Conservation (phyloP, 64 coral and sea anemone species). For the Pachyseris speciosa region DNA sequence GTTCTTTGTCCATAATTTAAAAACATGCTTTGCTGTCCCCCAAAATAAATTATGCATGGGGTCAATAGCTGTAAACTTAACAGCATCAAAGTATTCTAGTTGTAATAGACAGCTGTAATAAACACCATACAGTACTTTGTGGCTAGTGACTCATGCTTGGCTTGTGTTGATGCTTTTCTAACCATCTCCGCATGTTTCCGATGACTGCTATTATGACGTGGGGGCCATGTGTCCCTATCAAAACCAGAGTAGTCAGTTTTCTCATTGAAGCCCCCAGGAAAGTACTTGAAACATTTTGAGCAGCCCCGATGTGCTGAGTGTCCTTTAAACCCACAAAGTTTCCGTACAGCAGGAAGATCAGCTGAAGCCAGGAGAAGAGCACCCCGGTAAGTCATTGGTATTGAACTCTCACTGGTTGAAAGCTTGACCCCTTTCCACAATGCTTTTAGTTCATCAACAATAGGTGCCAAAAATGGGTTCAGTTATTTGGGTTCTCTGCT, state of each 20-base stretch:
- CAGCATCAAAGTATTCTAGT: slow-evolving; percentile 70
- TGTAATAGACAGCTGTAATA: slow-evolving; percentile 68
- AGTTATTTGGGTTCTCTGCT: slow-evolving; percentile 37
- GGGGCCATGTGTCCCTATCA: slow-evolving; percentile 30
- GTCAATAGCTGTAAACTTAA: slow-evolving; percentile 64
- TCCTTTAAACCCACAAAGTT: slow-evolving; percentile 67
- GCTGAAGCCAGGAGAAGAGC: slow-evolving; percentile 68
- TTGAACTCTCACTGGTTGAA: slow-evolving; percentile 41
- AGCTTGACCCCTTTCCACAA: slow-evolving; percentile 55
- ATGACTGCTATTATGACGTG: slow-evolving; percentile 20
- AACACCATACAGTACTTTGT: slow-evolving; percentile 59
- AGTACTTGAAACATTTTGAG: slow-evolving; percentile 48
- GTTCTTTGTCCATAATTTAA: slow-evolving; percentile 23
- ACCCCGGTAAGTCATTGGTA: slow-evolving; percentile 40
- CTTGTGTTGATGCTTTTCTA: slow-evolving; percentile 16
- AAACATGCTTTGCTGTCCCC: slow-evolving; percentile 50
- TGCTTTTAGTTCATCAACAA: slow-evolving; percentile 53
- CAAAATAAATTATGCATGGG: slow-evolving; percentile 79
- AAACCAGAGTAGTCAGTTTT: slow-evolving; percentile 66
- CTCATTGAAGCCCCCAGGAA: slow-evolving; percentile 35
- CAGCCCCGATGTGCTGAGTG: slow-evolving; percentile 28
- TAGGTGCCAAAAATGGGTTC: slow-evolving; percentile 34
- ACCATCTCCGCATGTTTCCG: slow-evolving; percentile 43
- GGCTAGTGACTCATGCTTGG: slow-evolving; percentile 35
- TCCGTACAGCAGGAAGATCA: slow-evolving; percentile 62